Evolutionary conservation across 2,797 vertebrate genomes (phyloP).

Genomic region (Danio kyathit): DNA sequence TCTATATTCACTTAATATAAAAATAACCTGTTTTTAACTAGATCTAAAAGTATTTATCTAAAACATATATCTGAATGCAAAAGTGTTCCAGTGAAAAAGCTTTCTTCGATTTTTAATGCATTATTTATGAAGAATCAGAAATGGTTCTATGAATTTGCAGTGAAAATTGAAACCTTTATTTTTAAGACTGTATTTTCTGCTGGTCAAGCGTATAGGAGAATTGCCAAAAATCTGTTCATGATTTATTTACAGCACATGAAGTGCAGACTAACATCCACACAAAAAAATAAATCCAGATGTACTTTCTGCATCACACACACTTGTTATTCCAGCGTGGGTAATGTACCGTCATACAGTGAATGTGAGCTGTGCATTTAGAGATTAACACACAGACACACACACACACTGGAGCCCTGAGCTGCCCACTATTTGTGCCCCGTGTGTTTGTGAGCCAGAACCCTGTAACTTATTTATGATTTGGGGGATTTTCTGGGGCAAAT

Average conservation of each 20-base stretch:
- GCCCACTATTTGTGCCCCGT: conserved; percentile 55
- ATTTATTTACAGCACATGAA: conserved; percentile 34
- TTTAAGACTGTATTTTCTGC: neutral
- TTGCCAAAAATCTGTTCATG: neutral
- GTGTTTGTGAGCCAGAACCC: conserved; percentile 52
- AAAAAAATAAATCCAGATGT: neutral
- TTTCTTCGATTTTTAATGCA: too few relatives aligned
- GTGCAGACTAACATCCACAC: neutral
- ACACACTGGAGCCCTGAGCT: conserved; percentile 11
- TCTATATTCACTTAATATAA: too few relatives aligned
- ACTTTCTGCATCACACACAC: conserved; percentile 16
- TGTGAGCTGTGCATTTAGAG: conserved; percentile 20
- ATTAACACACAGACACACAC: conserved; percentile 32
- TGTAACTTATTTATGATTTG: conserved; percentile 74
- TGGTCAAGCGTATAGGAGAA: neutral
- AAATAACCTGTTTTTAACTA: too few relatives aligned
- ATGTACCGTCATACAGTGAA: conserved; percentile 21
- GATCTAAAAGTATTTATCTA: too few relatives aligned
- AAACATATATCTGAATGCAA: too few relatives aligned
- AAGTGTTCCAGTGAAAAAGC: too few relatives aligned
- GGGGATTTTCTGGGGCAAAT: conserved; percentile 57
- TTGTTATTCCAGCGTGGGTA: conserved; percentile 11
- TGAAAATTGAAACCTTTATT: too few relatives aligned
- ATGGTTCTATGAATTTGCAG: too few relatives aligned
- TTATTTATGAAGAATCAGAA: too few relatives aligned